Conservation (phyloP, 2,797 vertebrate species). For the Myotis pilosus region DNA sequence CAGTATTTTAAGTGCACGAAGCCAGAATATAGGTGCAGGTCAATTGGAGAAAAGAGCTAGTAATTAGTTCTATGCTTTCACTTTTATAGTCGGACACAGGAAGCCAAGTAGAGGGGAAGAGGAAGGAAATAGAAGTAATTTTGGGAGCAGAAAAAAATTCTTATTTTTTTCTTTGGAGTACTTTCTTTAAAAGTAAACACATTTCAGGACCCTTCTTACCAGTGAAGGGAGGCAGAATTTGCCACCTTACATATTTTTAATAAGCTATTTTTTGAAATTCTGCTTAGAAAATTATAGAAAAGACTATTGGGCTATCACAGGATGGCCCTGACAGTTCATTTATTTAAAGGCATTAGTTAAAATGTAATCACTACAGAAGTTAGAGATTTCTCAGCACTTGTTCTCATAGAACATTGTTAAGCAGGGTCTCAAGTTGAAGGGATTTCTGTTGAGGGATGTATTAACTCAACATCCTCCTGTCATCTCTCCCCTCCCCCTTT, state of each 20-base stretch:
- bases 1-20: neutral
- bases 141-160: neutral
- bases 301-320: neutral
- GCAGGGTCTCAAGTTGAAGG: slow-evolving; percentile 51
- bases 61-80: neutral
- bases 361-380: slow-evolving; percentile 37
- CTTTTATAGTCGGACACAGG: neutral
- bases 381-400: slow-evolving; percentile 24
- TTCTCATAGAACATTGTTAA: neutral
- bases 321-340: slow-evolving; percentile 28
- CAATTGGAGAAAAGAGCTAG: slow-evolving; percentile 16
- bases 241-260: neutral
- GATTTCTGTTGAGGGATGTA: slow-evolving; percentile 4
- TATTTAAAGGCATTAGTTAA: slow-evolving; percentile 56
- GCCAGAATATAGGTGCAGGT: neutral
- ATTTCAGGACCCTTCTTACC: neutral
- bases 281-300: neutral
- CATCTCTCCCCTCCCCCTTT: neutral
- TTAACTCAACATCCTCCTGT: slow-evolving; percentile 38
- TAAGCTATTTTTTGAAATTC: neutral
- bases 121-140: slow-evolving; percentile 25
- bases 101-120: neutral
- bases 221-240: neutral
- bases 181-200: neutral
- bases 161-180: neutral